Base-by-base conservation (phyloP, 2,797 vertebrate species). In the Rhinella marina region DNA sequence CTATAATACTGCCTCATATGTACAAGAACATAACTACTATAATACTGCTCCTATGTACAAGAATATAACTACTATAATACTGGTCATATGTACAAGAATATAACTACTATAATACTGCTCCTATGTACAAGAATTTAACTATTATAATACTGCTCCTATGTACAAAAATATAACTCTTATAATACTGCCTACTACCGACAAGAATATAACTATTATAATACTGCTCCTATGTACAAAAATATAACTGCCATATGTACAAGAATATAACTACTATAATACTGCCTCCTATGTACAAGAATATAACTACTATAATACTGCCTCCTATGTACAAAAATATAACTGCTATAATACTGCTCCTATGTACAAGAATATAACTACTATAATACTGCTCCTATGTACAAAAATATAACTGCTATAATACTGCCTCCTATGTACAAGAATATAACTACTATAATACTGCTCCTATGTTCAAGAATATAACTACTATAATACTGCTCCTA, bases 221-320 rank as follows among this genome's bases (percentile, higher is more conserved):
- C 66, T 41, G 1, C 32, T 41, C 32, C 32, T 41, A 41, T 41
- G 32, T 41, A 41, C 32, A 16, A 70, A 27, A 70, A 70, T 70
- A 70, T 70, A 32, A 70, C 66, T 70, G 32, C 66, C 32, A 70
- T 70, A 68, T 41, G 32, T 41, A 41, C 32, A 16, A 70, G 66
- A 70, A 70, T 70, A 70, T 70, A 32, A 70, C 66, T 70, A 70
- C 66, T 70, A 70, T 70, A 68, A 68, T 68, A 68, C 64, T 68
- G 64, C 64, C 64, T 27, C 64, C 3, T 68, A 68, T 68, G 10
- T 68, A 68, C 13, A 68, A 68, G 27, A 32, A 70, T 70, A 70
- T 70, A 70, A 70, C 66, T 29, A 29, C 64, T 68, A 68, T 68
- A 66, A 25, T 66, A 66, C 64, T 66, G n/a, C 32, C 32, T 32